These are phyloP conservation scores for Otocyon megalotis DNA, from an alignment of 2,113 vertebrate genomes.

Conservation along the genomic window DNA sequence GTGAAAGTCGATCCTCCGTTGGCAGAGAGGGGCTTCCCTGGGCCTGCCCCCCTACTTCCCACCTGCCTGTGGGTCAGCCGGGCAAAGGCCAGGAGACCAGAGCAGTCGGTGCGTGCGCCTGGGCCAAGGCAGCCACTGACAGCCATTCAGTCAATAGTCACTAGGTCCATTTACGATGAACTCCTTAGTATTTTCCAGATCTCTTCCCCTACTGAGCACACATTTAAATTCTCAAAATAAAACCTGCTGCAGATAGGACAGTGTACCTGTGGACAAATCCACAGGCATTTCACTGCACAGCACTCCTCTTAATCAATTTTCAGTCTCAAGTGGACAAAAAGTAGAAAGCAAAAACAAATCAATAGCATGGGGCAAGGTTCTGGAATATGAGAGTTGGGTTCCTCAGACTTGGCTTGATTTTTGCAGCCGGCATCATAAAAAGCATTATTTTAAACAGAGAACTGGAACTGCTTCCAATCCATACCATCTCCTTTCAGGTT, in stretches of 20 bases:
- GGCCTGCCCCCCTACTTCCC: background rate
- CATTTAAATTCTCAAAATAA: slow-evolving; percentile 19
- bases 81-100: background rate
- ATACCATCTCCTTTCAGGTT: background rate
- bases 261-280: background rate
- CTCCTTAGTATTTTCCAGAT: background rate
- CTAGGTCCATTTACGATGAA: background rate
- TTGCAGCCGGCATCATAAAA: background rate
- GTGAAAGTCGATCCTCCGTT: background rate
- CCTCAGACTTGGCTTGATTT: background rate
- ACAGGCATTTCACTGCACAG: background rate
- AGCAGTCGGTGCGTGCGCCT: background rate
- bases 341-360: background rate
- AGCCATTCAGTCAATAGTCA: background rate
- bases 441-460: background rate
- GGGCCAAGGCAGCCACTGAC: background rate
- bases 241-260: background rate
- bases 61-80: background rate
- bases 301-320: background rate
- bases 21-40: background rate
- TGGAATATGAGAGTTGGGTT: background rate
- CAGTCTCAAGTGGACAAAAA: background rate
- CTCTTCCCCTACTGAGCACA: background rate
- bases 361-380: background rate
- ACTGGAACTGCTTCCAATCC: background rate